Base-by-base conservation (phyloP, 2,888 invertebrate genomes). In the Himalopsyche anomala region DNA sequence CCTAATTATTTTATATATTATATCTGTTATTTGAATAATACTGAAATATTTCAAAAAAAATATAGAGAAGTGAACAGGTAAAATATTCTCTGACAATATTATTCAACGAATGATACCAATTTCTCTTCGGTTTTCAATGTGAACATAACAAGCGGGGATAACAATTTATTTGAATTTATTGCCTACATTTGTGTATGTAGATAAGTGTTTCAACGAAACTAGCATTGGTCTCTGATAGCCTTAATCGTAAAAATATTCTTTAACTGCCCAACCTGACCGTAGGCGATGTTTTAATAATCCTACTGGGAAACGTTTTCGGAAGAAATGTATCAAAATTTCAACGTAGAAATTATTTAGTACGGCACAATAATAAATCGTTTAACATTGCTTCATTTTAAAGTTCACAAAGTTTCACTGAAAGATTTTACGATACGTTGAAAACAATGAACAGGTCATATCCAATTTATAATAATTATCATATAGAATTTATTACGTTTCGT, bases 111-210 rank as follows among this genome's bases (percentile, higher is more conserved):
- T 62, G 62, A 62, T 62, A 62, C 62, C 62, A 19, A 62, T 62
- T 62, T 62, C 62, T 62, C 62, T 62, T 11, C 6, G 62, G 8
- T 6, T 62, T 62, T 62, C 62, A 62, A 62, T 62, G 62, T 8
- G 19, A 19, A 62, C 62, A n/a, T 62, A 62, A 62, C 62, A 62
- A 62, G 62, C 62, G 19, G 62, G 19, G 62, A 62, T 62, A 62
- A 62, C 62, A 62, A 62, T 62, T 62, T 62, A 62, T 62, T 62
- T 62, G 62, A 62, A 62, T 62, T 62, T 62, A 62, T 62, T 62
- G 15, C 62, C 19, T 62, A 62, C 62, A 62, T 28, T 51, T 51
- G 51, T 51, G 51, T 51, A 62, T 62, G 28, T 62, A 62, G 62
- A 62, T 62, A 62, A 62, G 28, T 62, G 62, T 62, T 19, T 62